Evolutionary conservation across 2,888 invertebrate species (phyloP).

Genomic region (Polietes domitor): DNA sequence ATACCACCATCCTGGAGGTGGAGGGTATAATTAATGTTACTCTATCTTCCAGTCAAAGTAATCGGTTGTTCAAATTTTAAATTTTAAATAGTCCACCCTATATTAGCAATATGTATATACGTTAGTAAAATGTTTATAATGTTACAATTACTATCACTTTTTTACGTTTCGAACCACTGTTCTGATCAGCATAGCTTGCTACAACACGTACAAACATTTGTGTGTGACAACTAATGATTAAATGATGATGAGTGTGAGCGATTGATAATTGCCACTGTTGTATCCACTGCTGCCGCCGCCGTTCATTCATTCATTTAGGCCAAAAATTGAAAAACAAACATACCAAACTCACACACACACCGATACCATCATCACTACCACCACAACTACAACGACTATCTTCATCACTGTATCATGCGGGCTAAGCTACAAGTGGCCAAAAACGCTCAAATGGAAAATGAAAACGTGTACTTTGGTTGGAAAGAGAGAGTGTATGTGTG

Average conservation of each 20-base stretch:
- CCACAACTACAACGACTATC: neutral
- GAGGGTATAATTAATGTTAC: too few species aligned
- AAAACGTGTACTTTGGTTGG: conserved; percentile 12
- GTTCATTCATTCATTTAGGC: conserved; percentile 6
- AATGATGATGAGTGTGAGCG: conserved; percentile 17
- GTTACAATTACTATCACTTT: too few species aligned
- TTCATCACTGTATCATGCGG: too few species aligned
- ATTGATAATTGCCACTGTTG: conserved; percentile 31
- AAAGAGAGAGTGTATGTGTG: too few species aligned
- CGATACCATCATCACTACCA: neutral
- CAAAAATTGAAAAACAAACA: neutral
- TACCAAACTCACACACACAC: neutral
- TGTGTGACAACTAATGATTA: conserved; percentile 15
- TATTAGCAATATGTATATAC: too few species aligned
- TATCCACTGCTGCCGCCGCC: neutral
- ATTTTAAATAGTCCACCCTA: too few species aligned
- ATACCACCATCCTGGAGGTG: too few species aligned
- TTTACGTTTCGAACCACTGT: too few species aligned
- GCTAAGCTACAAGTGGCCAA: conserved; percentile 14
- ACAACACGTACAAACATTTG: neutral
- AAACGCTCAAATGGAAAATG: conserved; percentile 13
- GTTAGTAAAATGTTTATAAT: too few species aligned
- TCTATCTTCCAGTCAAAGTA: too few species aligned
- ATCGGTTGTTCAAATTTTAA: too few species aligned
- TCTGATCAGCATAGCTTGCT: too few species aligned